A percentile compares a stretch with the other conserved stretches of the same genome.
Conservation (phyloP, 2,888 invertebrate genomes). For the Chalcosyrphus nemorum region DNA sequence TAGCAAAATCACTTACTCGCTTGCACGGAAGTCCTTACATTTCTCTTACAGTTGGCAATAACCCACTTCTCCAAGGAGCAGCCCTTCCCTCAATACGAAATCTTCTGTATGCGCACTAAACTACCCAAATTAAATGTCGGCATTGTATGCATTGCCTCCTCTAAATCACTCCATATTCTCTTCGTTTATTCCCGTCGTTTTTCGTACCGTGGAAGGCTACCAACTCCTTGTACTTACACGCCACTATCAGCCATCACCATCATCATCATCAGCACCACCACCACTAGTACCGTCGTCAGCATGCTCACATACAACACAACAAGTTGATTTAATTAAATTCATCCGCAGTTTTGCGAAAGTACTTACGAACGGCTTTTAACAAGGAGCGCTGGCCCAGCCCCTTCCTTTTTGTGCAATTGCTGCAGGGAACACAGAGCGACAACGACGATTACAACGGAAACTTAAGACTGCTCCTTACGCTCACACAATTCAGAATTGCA, state of each 20-base stretch:
- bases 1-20: too few species aligned
- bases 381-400: slow-evolving; percentile 21
- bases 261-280: neutral
- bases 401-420: slow-evolving; percentile 8
- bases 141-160: slow-evolving; percentile 15
- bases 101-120: neutral
- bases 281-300: neutral
- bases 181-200: neutral
- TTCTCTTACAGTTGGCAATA: neutral
- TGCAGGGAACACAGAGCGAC: neutral
- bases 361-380: slow-evolving; percentile 58
- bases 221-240: slow-evolving; percentile 8
- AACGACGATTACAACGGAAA: slow-evolving; percentile 43
- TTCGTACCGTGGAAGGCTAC: neutral
- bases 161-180: neutral
- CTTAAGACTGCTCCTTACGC: slow-evolving; percentile 43
- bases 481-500: slow-evolving; percentile 53
- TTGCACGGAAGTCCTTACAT: too few species aligned
- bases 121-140: slow-evolving; percentile 7
- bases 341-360: slow-evolving; percentile 55
- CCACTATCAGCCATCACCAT: slow-evolving; percentile 6
- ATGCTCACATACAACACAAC: slow-evolving; percentile 15
- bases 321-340: slow-evolving; percentile 70
- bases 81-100: neutral
- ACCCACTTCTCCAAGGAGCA: neutral